These are phyloP conservation scores for Macrotis lagotis DNA, from an alignment of 2,113 vertebrate genomes.

Conservation along the genomic window DNA sequence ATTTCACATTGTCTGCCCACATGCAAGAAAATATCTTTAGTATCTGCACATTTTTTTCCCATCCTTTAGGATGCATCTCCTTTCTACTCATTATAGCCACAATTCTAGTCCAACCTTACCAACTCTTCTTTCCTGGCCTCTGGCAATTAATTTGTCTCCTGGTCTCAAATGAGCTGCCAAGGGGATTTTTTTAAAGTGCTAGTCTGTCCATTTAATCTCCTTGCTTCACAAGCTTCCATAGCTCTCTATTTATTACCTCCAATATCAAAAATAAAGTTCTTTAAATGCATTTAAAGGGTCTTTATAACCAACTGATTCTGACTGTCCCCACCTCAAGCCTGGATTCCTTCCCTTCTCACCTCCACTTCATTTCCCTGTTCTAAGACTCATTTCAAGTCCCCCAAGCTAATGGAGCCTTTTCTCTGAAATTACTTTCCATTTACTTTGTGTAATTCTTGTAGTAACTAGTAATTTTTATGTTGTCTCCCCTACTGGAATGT, in stretches of 20 bases:
- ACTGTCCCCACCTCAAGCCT: background rate
- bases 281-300: background rate
- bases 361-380: background rate
- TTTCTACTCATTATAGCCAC: too few species aligned
- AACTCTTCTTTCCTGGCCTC: background rate
- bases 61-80: background rate
- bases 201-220: background rate
- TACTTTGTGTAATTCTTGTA: background rate
- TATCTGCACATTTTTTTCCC: accelerated
- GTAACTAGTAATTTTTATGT: background rate
- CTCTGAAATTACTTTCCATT: background rate
- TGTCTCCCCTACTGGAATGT: background rate
- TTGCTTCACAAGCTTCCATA: background rate
- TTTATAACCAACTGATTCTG: background rate
- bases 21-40: background rate
- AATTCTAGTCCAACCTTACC: background rate
- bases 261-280: background rate
- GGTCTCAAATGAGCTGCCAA: background rate
- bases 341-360: background rate
- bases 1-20: background rate
- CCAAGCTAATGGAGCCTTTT: background rate
- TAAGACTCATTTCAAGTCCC: background rate
- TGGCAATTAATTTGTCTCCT: background rate
- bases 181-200: background rate
- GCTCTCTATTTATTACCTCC: background rate